phyloP scores from a whole-genome alignment of 1,140 invertebrate species.

The Xylocopa sonorina region DNA sequence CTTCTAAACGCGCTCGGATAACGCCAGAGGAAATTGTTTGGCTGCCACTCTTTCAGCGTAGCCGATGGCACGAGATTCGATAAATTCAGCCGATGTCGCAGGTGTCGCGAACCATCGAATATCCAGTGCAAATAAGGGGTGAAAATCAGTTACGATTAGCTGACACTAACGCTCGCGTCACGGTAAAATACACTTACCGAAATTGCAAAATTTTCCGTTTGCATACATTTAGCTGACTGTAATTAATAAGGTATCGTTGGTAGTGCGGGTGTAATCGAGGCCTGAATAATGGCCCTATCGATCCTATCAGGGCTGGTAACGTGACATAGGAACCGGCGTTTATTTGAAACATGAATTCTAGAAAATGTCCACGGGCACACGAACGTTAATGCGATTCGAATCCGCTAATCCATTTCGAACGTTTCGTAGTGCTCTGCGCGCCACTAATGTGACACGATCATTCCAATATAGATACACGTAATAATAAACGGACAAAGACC shows the following conservation, averaged over 20 bases:
- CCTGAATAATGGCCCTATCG: constrained; percentile 13
- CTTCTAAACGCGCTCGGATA: too few species aligned
- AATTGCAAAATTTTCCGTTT: background rate
- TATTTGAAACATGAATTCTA: constrained; percentile 12
- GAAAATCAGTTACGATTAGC: background rate
- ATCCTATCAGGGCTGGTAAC: constrained; percentile 1
- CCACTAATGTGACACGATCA: too few species aligned
- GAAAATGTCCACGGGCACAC: background rate
- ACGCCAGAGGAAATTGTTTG: too few species aligned
- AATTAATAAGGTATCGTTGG: background rate
- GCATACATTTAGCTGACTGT: background rate
- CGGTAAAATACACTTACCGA: background rate
- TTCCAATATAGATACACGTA: too few species aligned
- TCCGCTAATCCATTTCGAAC: background rate
- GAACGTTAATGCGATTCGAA: background rate
- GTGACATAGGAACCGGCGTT: background rate
- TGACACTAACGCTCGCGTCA: background rate
- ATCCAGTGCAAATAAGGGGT: background rate
- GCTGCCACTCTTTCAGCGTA: background rate
- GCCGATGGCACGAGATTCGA: background rate
- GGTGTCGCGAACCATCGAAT: background rate
- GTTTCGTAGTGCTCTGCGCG: too few species aligned
- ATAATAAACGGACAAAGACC: too few species aligned
- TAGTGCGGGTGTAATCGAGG: background rate
- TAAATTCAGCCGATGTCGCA: background rate